Evolutionary conservation across 2,888 invertebrate genomes (phyloP).

Genomic region (Penaeus monodon): DNA sequence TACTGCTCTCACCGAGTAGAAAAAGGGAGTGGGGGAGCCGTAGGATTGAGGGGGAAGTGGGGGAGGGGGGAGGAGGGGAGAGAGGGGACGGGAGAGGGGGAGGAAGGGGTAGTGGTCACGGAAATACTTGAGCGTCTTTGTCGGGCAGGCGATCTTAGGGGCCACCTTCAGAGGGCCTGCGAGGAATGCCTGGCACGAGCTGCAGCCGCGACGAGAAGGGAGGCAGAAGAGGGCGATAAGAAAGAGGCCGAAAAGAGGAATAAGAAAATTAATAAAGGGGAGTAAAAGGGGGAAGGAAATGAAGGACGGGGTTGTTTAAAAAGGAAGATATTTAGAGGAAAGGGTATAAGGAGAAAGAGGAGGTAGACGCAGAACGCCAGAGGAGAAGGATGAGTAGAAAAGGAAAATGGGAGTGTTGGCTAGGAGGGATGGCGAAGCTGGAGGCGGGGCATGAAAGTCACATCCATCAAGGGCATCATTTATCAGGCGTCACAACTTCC

Average conservation of each 20-base stretch:
- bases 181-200: too few species aligned
- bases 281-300: neutral
- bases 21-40: too few species aligned
- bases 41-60: too few species aligned
- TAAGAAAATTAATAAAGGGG: neutral
- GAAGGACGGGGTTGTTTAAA: neutral
- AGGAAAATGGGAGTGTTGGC: neutral
- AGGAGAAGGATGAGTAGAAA: neutral
- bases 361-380: neutral
- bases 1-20: too few species aligned
- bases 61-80: too few species aligned
- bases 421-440: neutral
- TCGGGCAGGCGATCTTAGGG: too few species aligned
- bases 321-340: neutral
- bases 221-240: neutral
- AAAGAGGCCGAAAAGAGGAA: neutral
- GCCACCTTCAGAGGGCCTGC: too few species aligned
- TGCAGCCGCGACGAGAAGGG: too few species aligned
- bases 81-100: too few species aligned
- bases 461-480: conserved; percentile 17
- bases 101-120: too few species aligned
- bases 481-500: conserved; percentile 5
- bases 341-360: neutral
- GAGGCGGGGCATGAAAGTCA: conserved; percentile 10
- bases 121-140: too few species aligned